These are phyloP conservation scores for Hormaphis cornu DNA, from an alignment of 1,140 invertebrate species.

Conservation along the genomic window DNA sequence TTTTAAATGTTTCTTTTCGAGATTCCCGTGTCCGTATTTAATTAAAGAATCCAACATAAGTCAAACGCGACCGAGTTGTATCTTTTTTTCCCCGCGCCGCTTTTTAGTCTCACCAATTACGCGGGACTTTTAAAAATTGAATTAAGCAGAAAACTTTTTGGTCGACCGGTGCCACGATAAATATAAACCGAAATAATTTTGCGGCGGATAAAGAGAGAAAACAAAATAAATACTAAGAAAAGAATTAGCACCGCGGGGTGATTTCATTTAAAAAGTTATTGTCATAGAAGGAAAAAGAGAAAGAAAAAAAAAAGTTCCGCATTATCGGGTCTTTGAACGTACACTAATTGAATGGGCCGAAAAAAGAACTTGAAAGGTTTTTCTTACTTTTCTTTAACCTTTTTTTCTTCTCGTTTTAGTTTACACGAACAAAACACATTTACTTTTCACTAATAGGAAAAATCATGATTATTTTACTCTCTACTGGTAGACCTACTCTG, in stretches of 20 bases:
- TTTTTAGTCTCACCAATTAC: slow-evolving; percentile 29
- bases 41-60: slow-evolving; percentile 29
- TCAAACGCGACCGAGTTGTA: slow-evolving; percentile 26
- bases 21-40: slow-evolving; percentile 20
- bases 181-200: slow-evolving; percentile 27
- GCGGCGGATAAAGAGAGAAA: background rate
- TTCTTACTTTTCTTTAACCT: background rate
- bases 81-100: slow-evolving; percentile 24
- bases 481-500: no score
- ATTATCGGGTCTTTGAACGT: background rate
- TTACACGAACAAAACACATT: no score
- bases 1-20: slow-evolving; percentile 25
- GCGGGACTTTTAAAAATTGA: slow-evolving; percentile 2
- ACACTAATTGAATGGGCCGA: background rate
- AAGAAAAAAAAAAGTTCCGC: background rate
- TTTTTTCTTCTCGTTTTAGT: no score
- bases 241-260: slow-evolving; percentile 13
- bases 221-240: background rate
- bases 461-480: no score
- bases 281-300: background rate
- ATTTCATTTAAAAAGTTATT: slow-evolving; percentile 19
- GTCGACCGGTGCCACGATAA: slow-evolving; percentile 2
- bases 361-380: background rate
- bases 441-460: no score
- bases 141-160: slow-evolving; percentile 29